Percentiles rank a stretch among this genome's conserved stretches.
phyloP scores from a whole-genome alignment of 2,113 vertebrate genomes.

The Chroicocephalus ridibundus region DNA sequence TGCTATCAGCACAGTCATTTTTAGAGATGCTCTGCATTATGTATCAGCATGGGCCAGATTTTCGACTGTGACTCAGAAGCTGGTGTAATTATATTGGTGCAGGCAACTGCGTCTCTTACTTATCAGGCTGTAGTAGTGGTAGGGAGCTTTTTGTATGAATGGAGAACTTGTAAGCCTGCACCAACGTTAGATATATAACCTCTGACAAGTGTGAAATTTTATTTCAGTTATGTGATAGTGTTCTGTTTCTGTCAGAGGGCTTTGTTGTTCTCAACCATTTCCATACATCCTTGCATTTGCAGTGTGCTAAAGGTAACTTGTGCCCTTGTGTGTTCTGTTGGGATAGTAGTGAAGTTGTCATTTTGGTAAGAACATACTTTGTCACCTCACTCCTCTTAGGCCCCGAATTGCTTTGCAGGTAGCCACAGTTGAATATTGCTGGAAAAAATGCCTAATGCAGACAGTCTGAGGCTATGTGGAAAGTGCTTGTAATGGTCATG shows the following conservation, averaged over 20 bases:
- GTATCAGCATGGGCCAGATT: background rate
- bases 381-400: background rate
- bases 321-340: background rate
- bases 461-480: background rate
- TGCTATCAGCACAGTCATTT: background rate
- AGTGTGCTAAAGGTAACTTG: background rate
- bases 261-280: background rate
- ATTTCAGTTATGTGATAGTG: background rate
- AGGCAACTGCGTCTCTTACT: background rate
- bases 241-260: background rate
- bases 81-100: background rate
- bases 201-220: background rate
- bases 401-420: background rate
- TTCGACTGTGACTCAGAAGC: background rate
- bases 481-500: background rate
- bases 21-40: background rate
- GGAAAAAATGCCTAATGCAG: background rate
- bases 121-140: background rate
- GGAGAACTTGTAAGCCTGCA: background rate
- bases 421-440: background rate
- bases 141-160: background rate
- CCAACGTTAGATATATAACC: background rate
- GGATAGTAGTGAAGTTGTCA: background rate
- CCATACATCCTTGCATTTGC: background rate
- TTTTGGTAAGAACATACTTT: background rate